Evolutionary conservation across 2,888 invertebrate genomes (phyloP).

Genomic region (Drosophila niveifrons): DNA sequence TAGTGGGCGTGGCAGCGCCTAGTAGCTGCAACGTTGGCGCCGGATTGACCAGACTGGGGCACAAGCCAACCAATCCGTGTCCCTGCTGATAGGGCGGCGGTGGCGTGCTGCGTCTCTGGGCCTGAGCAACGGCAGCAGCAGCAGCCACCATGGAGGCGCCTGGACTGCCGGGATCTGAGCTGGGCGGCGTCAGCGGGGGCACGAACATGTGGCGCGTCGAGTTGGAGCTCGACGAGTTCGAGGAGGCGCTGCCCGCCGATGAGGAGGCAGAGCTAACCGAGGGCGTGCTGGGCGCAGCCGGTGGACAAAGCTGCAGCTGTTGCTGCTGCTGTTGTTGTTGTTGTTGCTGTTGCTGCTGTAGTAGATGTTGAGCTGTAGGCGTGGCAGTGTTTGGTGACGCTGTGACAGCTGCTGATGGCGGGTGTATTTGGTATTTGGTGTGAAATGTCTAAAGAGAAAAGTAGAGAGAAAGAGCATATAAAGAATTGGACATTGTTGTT

Average conservation of each 20-base stretch:
- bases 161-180: conserved; percentile 94
- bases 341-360: conserved; percentile 63
- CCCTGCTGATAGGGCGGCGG: conserved; percentile 84
- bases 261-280: conserved; percentile 83
- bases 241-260: conserved; percentile 86
- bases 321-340: conserved; percentile 70
- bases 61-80: conserved; percentile 78
- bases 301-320: conserved; percentile 81
- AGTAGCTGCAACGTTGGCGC: conserved; percentile 65
- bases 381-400: conserved; percentile 67
- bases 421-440: conserved; percentile 84
- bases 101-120: conserved; percentile 79
- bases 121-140: conserved; percentile 83
- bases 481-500: conserved; percentile 15
- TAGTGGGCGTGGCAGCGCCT: conserved; percentile 60
- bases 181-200: conserved; percentile 94
- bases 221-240: conserved; percentile 65
- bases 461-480: conserved; percentile 8
- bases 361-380: conserved; percentile 77
- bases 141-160: conserved; percentile 89
- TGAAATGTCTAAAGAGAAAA: conserved; percentile 77
- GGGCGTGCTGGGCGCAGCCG: conserved; percentile 80
- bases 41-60: conserved; percentile 78
- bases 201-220: conserved; percentile 90
- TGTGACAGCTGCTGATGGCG: conserved; percentile 69